Percentiles rank a stretch among this genome's conserved stretches.
These are phyloP conservation scores for Pollenia labialis DNA, from an alignment of 2,888 invertebrate species.

Conservation along the genomic window DNA sequence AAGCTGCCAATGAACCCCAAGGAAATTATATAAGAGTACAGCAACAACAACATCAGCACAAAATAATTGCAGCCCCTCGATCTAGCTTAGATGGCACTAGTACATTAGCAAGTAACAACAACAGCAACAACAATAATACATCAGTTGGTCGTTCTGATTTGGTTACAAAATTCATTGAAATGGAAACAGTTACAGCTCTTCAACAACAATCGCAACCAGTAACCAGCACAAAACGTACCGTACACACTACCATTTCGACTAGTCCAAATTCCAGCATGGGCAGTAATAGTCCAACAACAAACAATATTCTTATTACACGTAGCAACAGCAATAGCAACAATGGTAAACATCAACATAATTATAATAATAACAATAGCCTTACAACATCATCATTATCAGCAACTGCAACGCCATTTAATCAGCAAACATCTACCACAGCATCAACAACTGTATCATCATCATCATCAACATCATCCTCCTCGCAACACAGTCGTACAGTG, in stretches of 20 bases:
- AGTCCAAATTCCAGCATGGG: slow-evolving; percentile 76
- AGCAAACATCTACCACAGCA: slow-evolving; percentile 73
- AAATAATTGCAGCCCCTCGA: slow-evolving; percentile 74
- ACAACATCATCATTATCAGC: slow-evolving; percentile 1
- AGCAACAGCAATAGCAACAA: slow-evolving; percentile 71
- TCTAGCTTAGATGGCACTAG: slow-evolving; percentile 71
- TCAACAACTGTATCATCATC: slow-evolving; percentile 74
- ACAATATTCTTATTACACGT: slow-evolving; percentile 73
- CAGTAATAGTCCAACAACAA: slow-evolving; percentile 75
- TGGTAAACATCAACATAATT: slow-evolving; percentile 74
- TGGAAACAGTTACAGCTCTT: slow-evolving; percentile 75
- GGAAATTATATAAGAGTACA: slow-evolving; percentile 75
- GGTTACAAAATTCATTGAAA: slow-evolving; percentile 80
- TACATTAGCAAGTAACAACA: background rate
- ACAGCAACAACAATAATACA: slow-evolving; percentile 1
- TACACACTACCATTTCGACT: slow-evolving; percentile 71
- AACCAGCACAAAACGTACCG: slow-evolving; percentile 68
- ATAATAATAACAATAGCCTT: slow-evolving; percentile 59
- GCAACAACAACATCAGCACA: slow-evolving; percentile 73
- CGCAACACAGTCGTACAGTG: slow-evolving; percentile 81
- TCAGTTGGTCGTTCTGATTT: slow-evolving; percentile 75
- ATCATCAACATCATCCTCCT: slow-evolving; percentile 72
- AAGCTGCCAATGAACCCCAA: slow-evolving; percentile 71
- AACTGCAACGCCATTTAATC: slow-evolving; percentile 71
- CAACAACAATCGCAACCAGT: slow-evolving; percentile 53